phyloP scores from a whole-genome alignment of 2,888 invertebrate species.

The Campoletis raptor region DNA sequence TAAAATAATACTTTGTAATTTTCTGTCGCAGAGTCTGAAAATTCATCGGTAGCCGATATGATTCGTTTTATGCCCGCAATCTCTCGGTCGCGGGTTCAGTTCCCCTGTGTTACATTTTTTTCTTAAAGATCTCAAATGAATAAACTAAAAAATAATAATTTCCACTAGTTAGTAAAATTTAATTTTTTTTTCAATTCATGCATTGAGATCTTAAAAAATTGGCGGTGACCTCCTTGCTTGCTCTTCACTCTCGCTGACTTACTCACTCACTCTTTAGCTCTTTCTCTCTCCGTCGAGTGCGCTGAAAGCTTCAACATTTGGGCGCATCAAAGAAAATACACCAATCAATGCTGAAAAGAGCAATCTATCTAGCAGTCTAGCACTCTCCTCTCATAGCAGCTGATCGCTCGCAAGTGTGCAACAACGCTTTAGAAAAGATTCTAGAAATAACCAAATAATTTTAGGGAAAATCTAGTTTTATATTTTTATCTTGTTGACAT shows the following conservation, averaged over 20 bases:
- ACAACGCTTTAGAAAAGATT: neutral
- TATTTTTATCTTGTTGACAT: slow-evolving; percentile 14
- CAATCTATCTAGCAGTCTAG: too few species aligned
- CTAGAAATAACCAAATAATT: slow-evolving; percentile 11
- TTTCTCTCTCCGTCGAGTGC: neutral
- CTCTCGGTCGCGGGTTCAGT: too few species aligned
- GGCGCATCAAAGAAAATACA: slow-evolving; percentile 25
- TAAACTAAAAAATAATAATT: too few species aligned
- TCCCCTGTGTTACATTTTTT: too few species aligned
- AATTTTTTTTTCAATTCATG: too few species aligned
- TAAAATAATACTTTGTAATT: too few species aligned
- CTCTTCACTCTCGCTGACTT: slow-evolving; percentile 9
- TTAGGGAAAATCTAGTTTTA: neutral
- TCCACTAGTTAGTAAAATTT: too few species aligned
- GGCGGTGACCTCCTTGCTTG: slow-evolving; percentile 24
- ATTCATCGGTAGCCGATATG: too few species aligned
- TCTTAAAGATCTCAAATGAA: too few species aligned
- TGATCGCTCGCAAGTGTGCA: slow-evolving; percentile 9
- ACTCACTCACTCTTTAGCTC: neutral
- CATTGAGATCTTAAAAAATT: too few species aligned
- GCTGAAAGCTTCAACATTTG: neutral
- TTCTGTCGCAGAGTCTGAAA: too few species aligned
- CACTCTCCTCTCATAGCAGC: neutral
- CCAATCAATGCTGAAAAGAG: slow-evolving; percentile 24
- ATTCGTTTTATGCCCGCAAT: too few species aligned